phyloP scores from a whole-genome alignment of 2,113 vertebrate species.

The Porphyrio hochstetteri region DNA sequence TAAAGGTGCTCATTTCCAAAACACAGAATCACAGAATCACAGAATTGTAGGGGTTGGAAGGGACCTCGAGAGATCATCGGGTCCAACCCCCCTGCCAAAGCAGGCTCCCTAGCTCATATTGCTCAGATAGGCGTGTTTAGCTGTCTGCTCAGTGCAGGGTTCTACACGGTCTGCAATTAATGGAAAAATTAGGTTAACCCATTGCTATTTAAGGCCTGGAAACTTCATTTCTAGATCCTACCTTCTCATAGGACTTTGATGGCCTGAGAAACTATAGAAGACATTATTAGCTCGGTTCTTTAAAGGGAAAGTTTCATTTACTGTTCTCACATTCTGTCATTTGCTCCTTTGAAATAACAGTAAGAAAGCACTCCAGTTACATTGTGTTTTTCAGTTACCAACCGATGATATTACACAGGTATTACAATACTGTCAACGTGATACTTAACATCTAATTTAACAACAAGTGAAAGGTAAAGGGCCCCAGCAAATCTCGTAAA shows the following conservation, averaged over 20 bases:
- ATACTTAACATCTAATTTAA: not conserved
- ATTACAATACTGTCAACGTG: not conserved
- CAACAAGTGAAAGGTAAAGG: not conserved
- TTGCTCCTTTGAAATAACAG: not conserved
- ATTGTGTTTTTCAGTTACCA: not conserved
- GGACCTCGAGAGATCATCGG: too few relatives aligned
- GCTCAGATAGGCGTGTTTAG: not conserved
- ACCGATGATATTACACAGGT: not conserved
- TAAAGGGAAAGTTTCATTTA: not conserved
- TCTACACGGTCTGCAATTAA: not conserved
- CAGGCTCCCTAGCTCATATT: too few relatives aligned
- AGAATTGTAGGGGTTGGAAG: too few relatives aligned
- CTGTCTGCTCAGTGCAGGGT: not conserved
- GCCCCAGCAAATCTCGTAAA: too few relatives aligned
- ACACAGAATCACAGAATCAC: too few relatives aligned
- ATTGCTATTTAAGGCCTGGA: not conserved
- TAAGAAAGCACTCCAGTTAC: not conserved
- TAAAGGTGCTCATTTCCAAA: not conserved
- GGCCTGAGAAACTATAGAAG: not conserved
- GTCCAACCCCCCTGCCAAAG: too few relatives aligned
- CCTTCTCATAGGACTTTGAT: not conserved
- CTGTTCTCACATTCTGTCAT: not conserved
- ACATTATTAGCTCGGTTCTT: not conserved
- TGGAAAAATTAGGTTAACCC: not conserved
- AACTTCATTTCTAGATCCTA: not conserved